Percentiles rank a stretch among this genome's conserved stretches.
Conservation (phyloP, 2,888 invertebrate species). For the Nineta flava region DNA sequence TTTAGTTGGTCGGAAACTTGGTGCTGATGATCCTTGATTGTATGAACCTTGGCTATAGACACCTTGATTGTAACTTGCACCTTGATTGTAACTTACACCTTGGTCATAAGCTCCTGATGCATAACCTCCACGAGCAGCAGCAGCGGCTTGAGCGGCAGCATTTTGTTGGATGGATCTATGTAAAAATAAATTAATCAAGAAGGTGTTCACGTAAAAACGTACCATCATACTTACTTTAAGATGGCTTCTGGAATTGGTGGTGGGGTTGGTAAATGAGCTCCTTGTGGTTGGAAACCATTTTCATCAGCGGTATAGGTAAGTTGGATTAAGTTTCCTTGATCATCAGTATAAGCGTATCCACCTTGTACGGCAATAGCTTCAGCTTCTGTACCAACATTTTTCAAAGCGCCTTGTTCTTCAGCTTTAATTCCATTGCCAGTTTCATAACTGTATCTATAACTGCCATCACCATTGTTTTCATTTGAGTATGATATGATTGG, state of each 20-base stretch:
- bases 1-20: not conserved
- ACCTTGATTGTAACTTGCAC: not conserved
- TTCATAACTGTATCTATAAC: constrained; percentile 46
- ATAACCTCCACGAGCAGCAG: constrained; percentile 11
- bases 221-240: constrained; percentile 20
- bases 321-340: constrained; percentile 43
- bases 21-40: not conserved
- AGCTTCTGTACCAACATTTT: constrained; percentile 44
- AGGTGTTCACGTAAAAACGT: not conserved
- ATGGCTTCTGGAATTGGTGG: constrained; percentile 26
- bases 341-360: constrained; percentile 42
- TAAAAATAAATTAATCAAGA: not conserved
- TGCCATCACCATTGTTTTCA: constrained; percentile 29
- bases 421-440: constrained; percentile 61
- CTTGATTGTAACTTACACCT: not conserved
- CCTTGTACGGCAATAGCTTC: constrained; percentile 46
- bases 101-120: constrained; percentile 11
- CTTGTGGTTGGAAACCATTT: constrained; percentile 28
- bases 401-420: constrained; percentile 56
- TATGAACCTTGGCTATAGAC: not conserved
- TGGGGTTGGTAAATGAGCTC: constrained; percentile 26
- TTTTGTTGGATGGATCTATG: constrained; percentile 36
- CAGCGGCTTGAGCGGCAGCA: constrained; percentile 29
- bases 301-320: constrained; percentile 48
- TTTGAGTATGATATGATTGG: constrained; percentile 26